These are phyloP conservation scores for Cephus pygmeus DNA, from an alignment of 2,888 invertebrate genomes.

Conservation along the genomic window DNA sequence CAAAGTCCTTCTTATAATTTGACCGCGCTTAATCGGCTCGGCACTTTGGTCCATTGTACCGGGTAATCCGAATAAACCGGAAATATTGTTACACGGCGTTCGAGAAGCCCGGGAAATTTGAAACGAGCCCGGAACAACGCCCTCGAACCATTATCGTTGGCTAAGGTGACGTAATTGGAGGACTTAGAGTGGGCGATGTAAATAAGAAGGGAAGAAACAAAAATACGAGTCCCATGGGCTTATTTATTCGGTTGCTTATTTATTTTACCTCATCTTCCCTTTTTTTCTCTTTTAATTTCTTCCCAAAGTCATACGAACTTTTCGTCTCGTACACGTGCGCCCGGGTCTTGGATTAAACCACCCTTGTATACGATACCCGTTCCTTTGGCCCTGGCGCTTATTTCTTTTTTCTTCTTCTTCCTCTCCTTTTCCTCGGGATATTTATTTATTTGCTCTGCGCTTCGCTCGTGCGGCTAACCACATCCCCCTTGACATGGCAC, in stretches of 20 bases:
- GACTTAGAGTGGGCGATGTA: neutral
- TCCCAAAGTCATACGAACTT: neutral
- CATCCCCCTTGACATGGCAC: neutral
- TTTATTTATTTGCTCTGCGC: neutral
- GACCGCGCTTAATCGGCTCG: neutral
- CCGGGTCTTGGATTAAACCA: neutral
- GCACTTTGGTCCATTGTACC: too few relatives aligned
- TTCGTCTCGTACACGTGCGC: neutral
- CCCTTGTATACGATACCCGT: neutral
- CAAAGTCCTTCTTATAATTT: neutral
- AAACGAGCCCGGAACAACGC: neutral
- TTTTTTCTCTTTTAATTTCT: neutral
- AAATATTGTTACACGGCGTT: neutral
- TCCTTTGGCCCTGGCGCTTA: neutral
- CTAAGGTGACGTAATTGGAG: neutral
- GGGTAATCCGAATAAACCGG: neutral
- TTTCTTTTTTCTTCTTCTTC: neutral
- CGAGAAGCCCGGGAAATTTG: neutral
- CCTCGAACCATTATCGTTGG: neutral
- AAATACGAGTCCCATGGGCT: too few relatives aligned
- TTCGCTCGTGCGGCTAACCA: neutral
- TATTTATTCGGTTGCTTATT: neutral
- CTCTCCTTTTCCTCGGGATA: neutral
- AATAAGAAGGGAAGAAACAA: neutral
- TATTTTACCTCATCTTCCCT: neutral